These are phyloP conservation scores for Aptenodytes forsteri DNA, from an alignment of 2,113 vertebrate species.

Conservation along the genomic window DNA sequence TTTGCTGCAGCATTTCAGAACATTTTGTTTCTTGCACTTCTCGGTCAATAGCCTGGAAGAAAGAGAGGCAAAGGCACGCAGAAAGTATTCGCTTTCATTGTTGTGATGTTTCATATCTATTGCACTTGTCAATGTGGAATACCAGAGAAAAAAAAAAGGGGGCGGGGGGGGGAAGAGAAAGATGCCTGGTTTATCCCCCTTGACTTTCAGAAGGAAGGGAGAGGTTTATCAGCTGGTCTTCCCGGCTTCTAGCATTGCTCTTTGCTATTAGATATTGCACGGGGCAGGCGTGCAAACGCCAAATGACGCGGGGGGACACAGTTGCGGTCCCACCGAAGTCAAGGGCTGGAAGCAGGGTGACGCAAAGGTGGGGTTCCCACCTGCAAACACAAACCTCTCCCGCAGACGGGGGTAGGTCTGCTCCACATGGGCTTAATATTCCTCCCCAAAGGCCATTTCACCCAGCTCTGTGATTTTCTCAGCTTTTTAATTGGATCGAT, in stretches of 20 bases:
- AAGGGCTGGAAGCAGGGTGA: not conserved
- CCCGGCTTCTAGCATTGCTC: not conserved
- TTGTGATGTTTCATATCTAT: slow-evolving; percentile 49
- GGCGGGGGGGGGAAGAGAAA: not conserved
- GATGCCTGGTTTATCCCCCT: not conserved
- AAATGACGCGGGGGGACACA: accelerated
- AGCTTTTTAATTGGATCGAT: slow-evolving; percentile 16
- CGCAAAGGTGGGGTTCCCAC: not conserved
- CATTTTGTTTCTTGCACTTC: slow-evolving; percentile 72
- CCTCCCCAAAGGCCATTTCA: not conserved
- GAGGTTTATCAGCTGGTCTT: not conserved
- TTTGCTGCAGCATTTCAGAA: slow-evolving; percentile 68
- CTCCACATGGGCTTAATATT: not conserved
- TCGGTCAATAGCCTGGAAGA: slow-evolving; percentile 77
- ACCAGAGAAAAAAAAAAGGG: not conserved
- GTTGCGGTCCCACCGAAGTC: accelerated
- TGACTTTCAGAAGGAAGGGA: not conserved
- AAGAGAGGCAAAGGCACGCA: slow-evolving; percentile 65
- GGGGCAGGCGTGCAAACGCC: not conserved
- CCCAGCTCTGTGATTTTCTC: not conserved
- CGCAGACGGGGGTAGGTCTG: accelerated
- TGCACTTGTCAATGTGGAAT: slow-evolving; percentile 47
- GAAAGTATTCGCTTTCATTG: slow-evolving; percentile 47
- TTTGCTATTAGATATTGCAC: accelerated
- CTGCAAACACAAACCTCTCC: not conserved